Evolutionary conservation across 2,888 invertebrate genomes (phyloP).

Genomic region (Leptinotarsa tumamoca): DNA sequence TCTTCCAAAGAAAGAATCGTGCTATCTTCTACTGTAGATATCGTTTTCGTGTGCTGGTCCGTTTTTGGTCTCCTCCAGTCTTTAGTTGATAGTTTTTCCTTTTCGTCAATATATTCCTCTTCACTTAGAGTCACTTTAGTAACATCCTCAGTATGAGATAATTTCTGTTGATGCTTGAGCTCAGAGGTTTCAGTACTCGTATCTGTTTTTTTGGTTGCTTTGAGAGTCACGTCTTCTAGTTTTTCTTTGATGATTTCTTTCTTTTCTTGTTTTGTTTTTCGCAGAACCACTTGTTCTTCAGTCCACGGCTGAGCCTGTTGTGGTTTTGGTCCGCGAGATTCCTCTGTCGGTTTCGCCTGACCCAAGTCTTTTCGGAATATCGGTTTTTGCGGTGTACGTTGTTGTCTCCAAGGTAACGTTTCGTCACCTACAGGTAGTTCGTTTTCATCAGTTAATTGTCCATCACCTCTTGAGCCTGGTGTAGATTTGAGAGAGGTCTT

Average conservation of each 20-base stretch:
- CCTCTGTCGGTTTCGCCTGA: slow-evolving; percentile 43
- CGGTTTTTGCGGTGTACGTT: slow-evolving; percentile 33
- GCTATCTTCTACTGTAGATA: slow-evolving; percentile 53
- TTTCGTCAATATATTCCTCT: slow-evolving; percentile 41
- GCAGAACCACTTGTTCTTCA: slow-evolving; percentile 73
- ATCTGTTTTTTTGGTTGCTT: slow-evolving; percentile 61
- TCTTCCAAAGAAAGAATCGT: slow-evolving; percentile 60
- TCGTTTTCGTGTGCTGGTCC: slow-evolving; percentile 58
- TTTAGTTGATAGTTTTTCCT: slow-evolving; percentile 42
- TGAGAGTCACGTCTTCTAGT: slow-evolving; percentile 67
- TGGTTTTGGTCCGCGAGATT: slow-evolving; percentile 47
- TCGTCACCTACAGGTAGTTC: slow-evolving; percentile 70
- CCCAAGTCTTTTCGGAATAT: slow-evolving; percentile 31
- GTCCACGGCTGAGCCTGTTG: slow-evolving; percentile 71
- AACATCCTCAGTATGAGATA: slow-evolving; percentile 54
- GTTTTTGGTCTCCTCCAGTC: slow-evolving; percentile 58
- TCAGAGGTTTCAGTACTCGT: slow-evolving; percentile 22
- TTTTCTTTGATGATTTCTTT: slow-evolving; percentile 65
- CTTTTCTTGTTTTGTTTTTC: slow-evolving; percentile 64
- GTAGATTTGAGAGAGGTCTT: slow-evolving; percentile 55
- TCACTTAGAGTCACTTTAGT: slow-evolving; percentile 53
- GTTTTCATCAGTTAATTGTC: slow-evolving; percentile 64
- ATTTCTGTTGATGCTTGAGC: slow-evolving; percentile 30
- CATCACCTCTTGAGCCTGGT: slow-evolving; percentile 56
- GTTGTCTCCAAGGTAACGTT: slow-evolving; percentile 69